Conservation (phyloP, 2,888 invertebrate genomes). For the Homarus gammarus region DNA sequence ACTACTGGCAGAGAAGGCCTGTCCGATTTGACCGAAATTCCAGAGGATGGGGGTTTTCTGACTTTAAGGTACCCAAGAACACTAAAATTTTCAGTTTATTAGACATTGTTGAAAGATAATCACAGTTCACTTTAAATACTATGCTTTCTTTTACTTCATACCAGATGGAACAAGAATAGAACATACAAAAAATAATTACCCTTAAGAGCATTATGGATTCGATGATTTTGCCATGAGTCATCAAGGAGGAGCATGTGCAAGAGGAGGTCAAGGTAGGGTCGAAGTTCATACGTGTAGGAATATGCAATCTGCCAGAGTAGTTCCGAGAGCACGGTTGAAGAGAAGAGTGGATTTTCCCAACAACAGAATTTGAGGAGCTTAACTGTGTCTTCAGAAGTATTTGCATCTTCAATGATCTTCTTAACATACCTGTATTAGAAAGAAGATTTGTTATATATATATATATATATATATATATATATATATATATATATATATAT, state of each 20-base stretch:
- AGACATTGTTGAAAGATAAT: not conserved
- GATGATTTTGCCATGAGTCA: slow-evolving; percentile 97
- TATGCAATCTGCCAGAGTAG: slow-evolving; percentile 90
- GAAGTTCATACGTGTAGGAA: slow-evolving; percentile 95
- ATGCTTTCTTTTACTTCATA: too few relatives aligned
- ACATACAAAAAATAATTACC: too few relatives aligned
- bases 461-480: too few relatives aligned
- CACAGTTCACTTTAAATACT: too few relatives aligned
- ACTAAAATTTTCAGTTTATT: too few relatives aligned
- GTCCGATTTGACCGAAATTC: too few relatives aligned
- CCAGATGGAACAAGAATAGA: too few relatives aligned
- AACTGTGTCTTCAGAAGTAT: slow-evolving; percentile 93
- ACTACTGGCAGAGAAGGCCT: too few relatives aligned
- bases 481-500: too few relatives aligned
- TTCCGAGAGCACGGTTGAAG: slow-evolving; percentile 92
- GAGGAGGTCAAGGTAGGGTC: slow-evolving; percentile 94
- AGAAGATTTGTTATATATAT: too few relatives aligned
- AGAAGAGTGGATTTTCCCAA: slow-evolving; percentile 98
- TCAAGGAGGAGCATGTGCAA: slow-evolving; percentile 92
- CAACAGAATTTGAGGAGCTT: slow-evolving; percentile 94
- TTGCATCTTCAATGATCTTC: slow-evolving; percentile 96
- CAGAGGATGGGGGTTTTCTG: too few relatives aligned
- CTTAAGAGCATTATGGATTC: slow-evolving; percentile 95
- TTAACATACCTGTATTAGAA: slow-evolving; percentile 87
- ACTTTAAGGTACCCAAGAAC: too few relatives aligned